These are phyloP conservation scores for Apotomis capreana DNA, from an alignment of 2,888 invertebrate genomes.

Conservation along the genomic window DNA sequence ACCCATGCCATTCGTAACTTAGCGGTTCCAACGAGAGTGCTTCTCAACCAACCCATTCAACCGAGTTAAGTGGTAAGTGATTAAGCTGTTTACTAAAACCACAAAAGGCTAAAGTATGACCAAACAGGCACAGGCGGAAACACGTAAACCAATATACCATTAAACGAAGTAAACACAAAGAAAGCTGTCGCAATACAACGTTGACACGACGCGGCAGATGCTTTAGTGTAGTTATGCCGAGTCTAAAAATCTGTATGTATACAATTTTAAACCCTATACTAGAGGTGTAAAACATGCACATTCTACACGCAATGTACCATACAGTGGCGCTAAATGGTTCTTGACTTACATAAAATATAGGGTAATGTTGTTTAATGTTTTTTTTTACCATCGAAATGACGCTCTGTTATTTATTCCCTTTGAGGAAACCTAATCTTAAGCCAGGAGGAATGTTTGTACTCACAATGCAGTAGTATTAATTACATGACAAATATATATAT, in stretches of 20 bases:
- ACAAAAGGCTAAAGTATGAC: slow-evolving; percentile 53
- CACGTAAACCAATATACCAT: slow-evolving; percentile 62
- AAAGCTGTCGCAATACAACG: slow-evolving; percentile 47
- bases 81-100: slow-evolving; percentile 54
- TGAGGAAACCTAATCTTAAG: too few relatives aligned
- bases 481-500: too few relatives aligned
- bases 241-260: slow-evolving; percentile 15
- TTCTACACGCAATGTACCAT: neutral
- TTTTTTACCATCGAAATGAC: too few relatives aligned
- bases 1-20: slow-evolving; percentile 25
- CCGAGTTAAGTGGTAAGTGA: slow-evolving; percentile 52
- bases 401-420: too few relatives aligned
- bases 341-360: too few relatives aligned
- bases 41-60: slow-evolving; percentile 33
- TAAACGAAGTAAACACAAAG: slow-evolving; percentile 57
- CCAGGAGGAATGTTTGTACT: too few relatives aligned
- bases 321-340: neutral
- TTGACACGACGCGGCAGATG: slow-evolving; percentile 22
- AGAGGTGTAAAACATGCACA: neutral
- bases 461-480: too few relatives aligned
- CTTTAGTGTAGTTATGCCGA: slow-evolving; percentile 12
- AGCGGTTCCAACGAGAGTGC: slow-evolving; percentile 31
- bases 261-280: slow-evolving; percentile 16
- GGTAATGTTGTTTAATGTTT: too few relatives aligned
- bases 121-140: slow-evolving; percentile 51